Conservation (phyloP, 2,888 invertebrate genomes). For the Subacronicta megacephala region DNA sequence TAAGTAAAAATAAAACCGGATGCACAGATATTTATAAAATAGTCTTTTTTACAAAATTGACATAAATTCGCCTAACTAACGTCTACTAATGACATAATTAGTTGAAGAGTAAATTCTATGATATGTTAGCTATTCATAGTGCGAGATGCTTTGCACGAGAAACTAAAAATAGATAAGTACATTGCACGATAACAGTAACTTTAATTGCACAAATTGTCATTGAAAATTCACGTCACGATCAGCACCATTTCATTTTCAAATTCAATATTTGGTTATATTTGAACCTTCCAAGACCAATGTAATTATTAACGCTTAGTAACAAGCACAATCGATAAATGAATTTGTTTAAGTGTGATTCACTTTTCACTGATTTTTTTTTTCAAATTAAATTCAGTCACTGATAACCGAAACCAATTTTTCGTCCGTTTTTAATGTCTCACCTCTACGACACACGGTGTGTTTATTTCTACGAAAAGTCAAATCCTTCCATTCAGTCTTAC, state of each 20-base stretch:
- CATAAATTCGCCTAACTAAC: slow-evolving; percentile 64
- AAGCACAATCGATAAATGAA: neutral
- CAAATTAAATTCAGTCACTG: slow-evolving; percentile 10
- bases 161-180: slow-evolving; percentile 49
- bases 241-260: slow-evolving; percentile 51
- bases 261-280: slow-evolving; percentile 17
- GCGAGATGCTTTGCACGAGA: slow-evolving; percentile 35
- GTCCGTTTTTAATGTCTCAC: slow-evolving; percentile 24
- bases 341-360: slow-evolving; percentile 6
- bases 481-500: slow-evolving; percentile 62
- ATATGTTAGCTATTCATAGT: slow-evolving; percentile 82
- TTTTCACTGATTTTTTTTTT: slow-evolving; percentile 12
- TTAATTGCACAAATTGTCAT: slow-evolving; percentile 50
- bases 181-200: slow-evolving; percentile 60
- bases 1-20: slow-evolving; percentile 1
- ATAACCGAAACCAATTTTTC: slow-evolving; percentile 15
- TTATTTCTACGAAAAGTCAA: slow-evolving; percentile 23
- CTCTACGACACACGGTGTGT: slow-evolving; percentile 19
- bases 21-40: slow-evolving; percentile 8
- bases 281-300: slow-evolving; percentile 6
- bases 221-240: slow-evolving; percentile 38
- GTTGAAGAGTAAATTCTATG: slow-evolving; percentile 68
- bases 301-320: slow-evolving; percentile 5
- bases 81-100: slow-evolving; percentile 48
- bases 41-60: slow-evolving; percentile 56